phyloP scores from a whole-genome alignment of 2,797 vertebrate species.

The Schizopygopsis malacanthus region DNA sequence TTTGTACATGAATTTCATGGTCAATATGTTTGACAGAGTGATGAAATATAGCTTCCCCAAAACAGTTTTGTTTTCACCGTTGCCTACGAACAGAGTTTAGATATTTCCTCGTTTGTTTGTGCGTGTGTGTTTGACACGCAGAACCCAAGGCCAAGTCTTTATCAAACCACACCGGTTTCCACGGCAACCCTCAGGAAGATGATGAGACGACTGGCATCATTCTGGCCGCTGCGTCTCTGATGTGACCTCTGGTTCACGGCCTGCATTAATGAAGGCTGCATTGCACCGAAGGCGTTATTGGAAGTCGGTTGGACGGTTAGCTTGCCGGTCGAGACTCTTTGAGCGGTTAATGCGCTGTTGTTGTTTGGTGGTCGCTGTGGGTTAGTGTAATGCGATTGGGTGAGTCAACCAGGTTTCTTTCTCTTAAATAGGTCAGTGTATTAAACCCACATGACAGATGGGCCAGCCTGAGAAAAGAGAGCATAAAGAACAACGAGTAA shows the following conservation, averaged over 20 bases:
- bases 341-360: neutral
- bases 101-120: neutral
- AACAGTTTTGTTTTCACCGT: neutral
- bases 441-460: constrained; percentile 21
- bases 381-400: constrained; percentile 4
- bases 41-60: neutral
- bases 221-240: neutral
- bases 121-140: neutral
- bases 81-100: neutral
- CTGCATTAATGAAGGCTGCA: constrained; percentile 24
- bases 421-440: constrained; percentile 8
- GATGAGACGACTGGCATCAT: constrained; percentile 26
- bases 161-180: constrained; percentile 22
- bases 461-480: neutral
- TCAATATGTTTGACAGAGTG: neutral
- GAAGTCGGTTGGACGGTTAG: neutral
- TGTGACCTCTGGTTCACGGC: constrained; percentile 7
- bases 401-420: neutral
- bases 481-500: neutral
- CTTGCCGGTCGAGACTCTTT: neutral
- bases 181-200: constrained; percentile 20
- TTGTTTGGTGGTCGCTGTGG: constrained; percentile 23
- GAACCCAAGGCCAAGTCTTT: constrained; percentile 28
- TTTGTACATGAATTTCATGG: neutral
- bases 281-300: neutral